These are phyloP conservation scores for Emmelina monodactyla DNA, from an alignment of 2,888 invertebrate species.

Conservation along the genomic window DNA sequence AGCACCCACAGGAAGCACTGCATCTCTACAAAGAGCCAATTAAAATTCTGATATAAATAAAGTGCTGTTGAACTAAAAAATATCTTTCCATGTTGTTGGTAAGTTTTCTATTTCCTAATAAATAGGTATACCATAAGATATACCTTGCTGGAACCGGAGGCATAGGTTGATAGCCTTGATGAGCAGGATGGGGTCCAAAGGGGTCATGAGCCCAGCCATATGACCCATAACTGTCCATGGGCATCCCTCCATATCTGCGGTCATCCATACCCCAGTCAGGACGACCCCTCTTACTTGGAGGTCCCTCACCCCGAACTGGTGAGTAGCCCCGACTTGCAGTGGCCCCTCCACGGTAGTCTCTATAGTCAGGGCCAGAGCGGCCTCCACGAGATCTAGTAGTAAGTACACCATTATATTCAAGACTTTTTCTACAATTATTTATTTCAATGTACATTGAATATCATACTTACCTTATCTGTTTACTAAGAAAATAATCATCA, in stretches of 20 bases:
- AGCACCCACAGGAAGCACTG: constrained; percentile 51
- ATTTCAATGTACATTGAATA: neutral
- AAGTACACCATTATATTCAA: neutral
- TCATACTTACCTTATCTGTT: no score
- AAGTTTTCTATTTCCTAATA: neutral
- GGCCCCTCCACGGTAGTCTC: constrained; percentile 77
- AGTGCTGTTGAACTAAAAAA: constrained; percentile 2
- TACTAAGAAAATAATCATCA: no score
- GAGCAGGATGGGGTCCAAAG: constrained; percentile 66
- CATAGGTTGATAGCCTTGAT: constrained; percentile 69
- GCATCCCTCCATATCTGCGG: constrained; percentile 58
- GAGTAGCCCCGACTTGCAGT: constrained; percentile 77
- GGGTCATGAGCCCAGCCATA: constrained; percentile 65
- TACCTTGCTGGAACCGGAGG: constrained; percentile 58
- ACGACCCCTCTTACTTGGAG: constrained; percentile 79
- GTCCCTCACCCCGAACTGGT: constrained; percentile 78
- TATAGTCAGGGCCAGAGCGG: constrained; percentile 77
- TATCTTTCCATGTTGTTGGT: no score
- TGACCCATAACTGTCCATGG: constrained; percentile 59
- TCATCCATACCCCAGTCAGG: constrained; percentile 72
- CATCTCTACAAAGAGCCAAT: constrained; percentile 46
- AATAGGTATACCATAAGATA: neutral
- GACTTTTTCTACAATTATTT: neutral
- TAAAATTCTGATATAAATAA: no score
- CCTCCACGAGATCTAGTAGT: constrained; percentile 62